Evolutionary conservation across 2,797 vertebrate species (phyloP).

Genomic region (Diplodus puntazzo): DNA sequence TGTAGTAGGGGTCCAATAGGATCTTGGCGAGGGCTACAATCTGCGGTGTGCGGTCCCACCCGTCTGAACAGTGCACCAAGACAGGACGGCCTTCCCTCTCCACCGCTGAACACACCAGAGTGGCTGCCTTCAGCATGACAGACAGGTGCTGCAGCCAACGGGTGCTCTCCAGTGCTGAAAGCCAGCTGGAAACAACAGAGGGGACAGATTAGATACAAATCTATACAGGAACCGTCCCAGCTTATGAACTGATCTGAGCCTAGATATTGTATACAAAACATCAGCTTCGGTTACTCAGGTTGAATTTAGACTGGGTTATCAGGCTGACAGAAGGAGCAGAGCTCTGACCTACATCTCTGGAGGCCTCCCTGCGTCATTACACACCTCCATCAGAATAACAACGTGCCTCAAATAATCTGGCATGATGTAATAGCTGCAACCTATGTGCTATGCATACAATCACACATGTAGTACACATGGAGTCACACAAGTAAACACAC

Average conservation of each 20-base stretch:
- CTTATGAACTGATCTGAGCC: constrained; percentile 1
- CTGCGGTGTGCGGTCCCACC: constrained; percentile 98
- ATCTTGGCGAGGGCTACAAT: constrained; percentile 96
- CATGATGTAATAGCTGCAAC: constrained; percentile 17
- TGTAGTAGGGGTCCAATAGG: constrained; percentile 96
- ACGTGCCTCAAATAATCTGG: constrained; percentile 18
- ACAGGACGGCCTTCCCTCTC: constrained; percentile 96
- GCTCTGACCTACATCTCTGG: constrained; percentile 24
- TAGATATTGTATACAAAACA: background rate
- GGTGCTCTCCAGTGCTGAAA: constrained; percentile 97
- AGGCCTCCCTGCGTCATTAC: constrained; percentile 9
- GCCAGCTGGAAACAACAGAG: constrained; percentile 88
- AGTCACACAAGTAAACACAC: constrained; percentile 3
- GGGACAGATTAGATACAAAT: constrained; percentile 21
- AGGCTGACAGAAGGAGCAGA: background rate
- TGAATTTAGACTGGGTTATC: background rate
- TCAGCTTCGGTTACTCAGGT: background rate
- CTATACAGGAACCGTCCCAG: background rate
- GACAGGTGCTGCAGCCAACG: constrained; percentile 99
- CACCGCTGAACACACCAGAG: constrained; percentile 93
- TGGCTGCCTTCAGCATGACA: constrained; percentile 96
- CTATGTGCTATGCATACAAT: background rate
- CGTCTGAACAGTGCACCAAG: constrained; percentile 96
- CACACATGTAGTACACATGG: background rate
- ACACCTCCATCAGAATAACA: constrained; percentile 25